These are phyloP conservation scores for Masticophis lateralis DNA, from an alignment of 2,797 vertebrate genomes.

Conservation along the genomic window DNA sequence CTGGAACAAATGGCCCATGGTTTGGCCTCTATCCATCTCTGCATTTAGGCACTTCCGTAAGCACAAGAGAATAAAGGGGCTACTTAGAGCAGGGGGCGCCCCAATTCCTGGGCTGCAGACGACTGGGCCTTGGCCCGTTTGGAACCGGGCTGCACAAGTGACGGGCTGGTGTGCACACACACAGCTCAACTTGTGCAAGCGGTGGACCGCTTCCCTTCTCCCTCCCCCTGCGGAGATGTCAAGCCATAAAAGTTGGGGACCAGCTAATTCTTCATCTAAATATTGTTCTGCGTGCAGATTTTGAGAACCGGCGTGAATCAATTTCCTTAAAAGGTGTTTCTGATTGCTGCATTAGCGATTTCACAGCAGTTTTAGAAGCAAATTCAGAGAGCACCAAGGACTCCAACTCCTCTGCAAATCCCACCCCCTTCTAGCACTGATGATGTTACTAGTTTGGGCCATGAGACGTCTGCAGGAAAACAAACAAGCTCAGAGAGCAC, in stretches of 20 bases:
- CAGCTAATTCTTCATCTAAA: neutral
- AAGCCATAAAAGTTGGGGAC: too few relatives aligned
- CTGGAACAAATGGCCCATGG: neutral
- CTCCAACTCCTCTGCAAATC: too few relatives aligned
- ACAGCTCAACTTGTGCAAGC: too few relatives aligned
- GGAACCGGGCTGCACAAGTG: too few relatives aligned
- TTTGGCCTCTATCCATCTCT: neutral
- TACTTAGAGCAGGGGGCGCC: neutral
- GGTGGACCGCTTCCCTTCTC: too few relatives aligned
- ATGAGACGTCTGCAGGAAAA: neutral
- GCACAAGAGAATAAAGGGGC: neutral
- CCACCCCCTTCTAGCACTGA: neutral
- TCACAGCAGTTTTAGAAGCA: neutral
- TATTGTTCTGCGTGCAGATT: neutral
- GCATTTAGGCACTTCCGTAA: neutral
- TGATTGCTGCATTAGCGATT: neutral
- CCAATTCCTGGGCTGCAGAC: too few relatives aligned
- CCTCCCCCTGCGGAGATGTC: too few relatives aligned
- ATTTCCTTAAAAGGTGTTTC: neutral
- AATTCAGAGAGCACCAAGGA: too few relatives aligned
- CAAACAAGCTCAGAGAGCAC: neutral
- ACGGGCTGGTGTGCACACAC: rapidly evolving
- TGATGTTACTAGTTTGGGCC: neutral
- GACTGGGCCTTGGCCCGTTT: too few relatives aligned
- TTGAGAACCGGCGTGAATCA: neutral